Evolutionary conservation across 2,113 vertebrate genomes (phyloP).

Genomic region (Gasterosteus aculeatus): DNA sequence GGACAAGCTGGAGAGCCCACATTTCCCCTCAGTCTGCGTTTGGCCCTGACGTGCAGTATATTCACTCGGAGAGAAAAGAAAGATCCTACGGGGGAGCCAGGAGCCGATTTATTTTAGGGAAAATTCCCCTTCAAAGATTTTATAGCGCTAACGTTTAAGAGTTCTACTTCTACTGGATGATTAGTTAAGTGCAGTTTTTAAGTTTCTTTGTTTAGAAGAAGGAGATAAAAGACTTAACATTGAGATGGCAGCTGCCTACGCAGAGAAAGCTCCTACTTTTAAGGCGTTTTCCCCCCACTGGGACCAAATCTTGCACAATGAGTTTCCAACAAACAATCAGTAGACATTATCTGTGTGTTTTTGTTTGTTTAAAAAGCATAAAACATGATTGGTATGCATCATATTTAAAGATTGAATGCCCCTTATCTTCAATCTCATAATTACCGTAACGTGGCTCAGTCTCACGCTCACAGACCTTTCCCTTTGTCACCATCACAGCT

Average conservation of each 20-base stretch:
- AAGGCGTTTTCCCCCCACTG: conserved; percentile 6
- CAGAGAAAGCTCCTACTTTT: conserved; percentile 25
- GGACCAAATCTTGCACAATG: conserved; percentile 1
- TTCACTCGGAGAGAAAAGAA: conserved; percentile 14
- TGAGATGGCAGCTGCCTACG: conserved; percentile 30
- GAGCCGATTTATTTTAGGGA: neutral
- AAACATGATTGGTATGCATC: conserved; percentile 37
- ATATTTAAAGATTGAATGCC: conserved; percentile 27
- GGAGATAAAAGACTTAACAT: neutral
- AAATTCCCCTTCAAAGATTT: neutral
- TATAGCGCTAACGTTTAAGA: conserved; percentile 2
- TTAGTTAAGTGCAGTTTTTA: neutral
- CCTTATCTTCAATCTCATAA: conserved; percentile 49
- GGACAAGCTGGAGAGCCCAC: conserved; percentile 46
- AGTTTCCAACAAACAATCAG: neutral
- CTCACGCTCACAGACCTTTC: conserved; percentile 57
- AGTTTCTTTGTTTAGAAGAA: neutral
- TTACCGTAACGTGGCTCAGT: conserved; percentile 36
- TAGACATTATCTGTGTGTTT: conserved; percentile 3
- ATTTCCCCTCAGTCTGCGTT: conserved; percentile 37
- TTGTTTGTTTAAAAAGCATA: conserved; percentile 36
- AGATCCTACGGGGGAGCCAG: neutral
- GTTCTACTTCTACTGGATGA: neutral
- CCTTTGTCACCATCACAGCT: conserved; percentile 81
- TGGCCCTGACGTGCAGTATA: conserved; percentile 29